Evolutionary conservation across 1,140 invertebrate genomes (phyloP), one percentile per base, ranked within the genome.

Genomic region (Hydropsyche tenuis): DNA sequence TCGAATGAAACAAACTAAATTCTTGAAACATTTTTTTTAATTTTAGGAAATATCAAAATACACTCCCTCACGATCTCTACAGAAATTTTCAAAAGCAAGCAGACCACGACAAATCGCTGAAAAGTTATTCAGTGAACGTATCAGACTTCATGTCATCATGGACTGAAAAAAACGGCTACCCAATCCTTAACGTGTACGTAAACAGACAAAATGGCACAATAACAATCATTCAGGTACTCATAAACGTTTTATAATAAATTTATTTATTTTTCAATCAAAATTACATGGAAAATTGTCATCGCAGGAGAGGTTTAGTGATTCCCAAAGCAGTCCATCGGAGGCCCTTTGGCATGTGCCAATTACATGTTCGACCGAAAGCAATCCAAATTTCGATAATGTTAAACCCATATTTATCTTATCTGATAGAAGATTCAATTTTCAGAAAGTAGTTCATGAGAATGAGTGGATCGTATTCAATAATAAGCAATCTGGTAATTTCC

Each of bases 401-500:
- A 65, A 45, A 18, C 30, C 63, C 4, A 65, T 5, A 65, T 43
- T 65, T 42, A 43, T 65, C 3, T 43, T 65, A n/a, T 4, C 6
- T 5, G 42, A 43, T 16, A 16, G 12, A 63, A 30, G 4, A 1
- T 1, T 22, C 18, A 3, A 18, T 14, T 4, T 65, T 18, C 6
- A 42, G 11, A 14, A 22, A 43, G 16, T 2, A 7, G 11, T 60
- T 65, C 14, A n/a, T 16, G 12, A 1, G 20, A 5, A 43, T 42
- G 63, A 45, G 1, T 65, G 63, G 63, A 65, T 45, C 7, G 20
- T 65, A 2, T 22, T 65, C 4, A 65, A 65, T 22, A 20, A 43
- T 43, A 14, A 65, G 43, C 63, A 65, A 65, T 18, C 63, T 2
- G 42, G 63, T 65, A 51, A 16, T n/a, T n/a, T n/a, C n/a, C n/a